A percentile compares a stretch with the other conserved stretches of the same genome.
Conservation (phyloP, 2,113 vertebrate genomes). For the Talpa occidentalis region DNA sequence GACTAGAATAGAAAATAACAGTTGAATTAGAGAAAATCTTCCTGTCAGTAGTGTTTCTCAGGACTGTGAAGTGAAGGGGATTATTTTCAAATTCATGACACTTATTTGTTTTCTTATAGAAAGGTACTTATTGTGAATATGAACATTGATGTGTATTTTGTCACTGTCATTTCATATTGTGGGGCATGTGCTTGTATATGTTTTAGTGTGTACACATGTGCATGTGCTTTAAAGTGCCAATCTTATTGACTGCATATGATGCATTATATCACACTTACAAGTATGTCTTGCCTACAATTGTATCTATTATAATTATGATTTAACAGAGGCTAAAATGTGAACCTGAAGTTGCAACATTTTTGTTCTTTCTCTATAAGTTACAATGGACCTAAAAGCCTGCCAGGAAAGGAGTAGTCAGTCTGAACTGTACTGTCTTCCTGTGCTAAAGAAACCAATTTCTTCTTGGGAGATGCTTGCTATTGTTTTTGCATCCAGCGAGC, state of each 20-base stretch:
- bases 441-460: conserved; percentile 11
- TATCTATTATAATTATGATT: not conserved
- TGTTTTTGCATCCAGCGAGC: not conserved
- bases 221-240: not conserved
- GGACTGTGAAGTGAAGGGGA: not conserved
- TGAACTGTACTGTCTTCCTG: not conserved
- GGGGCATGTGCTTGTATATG: not conserved
- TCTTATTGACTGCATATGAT: not conserved
- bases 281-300: not conserved
- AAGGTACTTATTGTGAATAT: not conserved
- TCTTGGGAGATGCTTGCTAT: not conserved
- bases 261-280: not conserved
- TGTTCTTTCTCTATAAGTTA: not conserved
- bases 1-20: not conserved
- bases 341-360: not conserved
- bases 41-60: not conserved
- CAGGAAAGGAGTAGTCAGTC: not conserved
- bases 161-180: not conserved
- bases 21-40: conserved; percentile 30
- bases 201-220: not conserved
- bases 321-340: not conserved
- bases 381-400: not conserved
- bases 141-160: not conserved
- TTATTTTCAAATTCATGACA: conserved; percentile 36
- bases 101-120: not conserved